These are phyloP conservation scores for Ophion obscuratus DNA, from an alignment of 2,888 invertebrate species.

Conservation along the genomic window DNA sequence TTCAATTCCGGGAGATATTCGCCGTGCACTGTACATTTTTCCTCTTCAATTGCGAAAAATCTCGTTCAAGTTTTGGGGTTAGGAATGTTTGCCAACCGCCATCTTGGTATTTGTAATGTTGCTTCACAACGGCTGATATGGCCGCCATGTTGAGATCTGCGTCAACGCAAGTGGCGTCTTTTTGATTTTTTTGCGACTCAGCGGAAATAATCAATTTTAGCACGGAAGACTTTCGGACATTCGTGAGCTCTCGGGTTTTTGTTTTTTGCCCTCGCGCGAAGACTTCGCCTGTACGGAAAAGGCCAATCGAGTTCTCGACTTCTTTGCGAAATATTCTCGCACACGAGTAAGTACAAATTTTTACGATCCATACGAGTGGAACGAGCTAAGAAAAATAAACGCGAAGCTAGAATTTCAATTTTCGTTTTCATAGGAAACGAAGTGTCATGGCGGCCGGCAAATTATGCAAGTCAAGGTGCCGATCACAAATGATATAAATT, in stretches of 20 bases:
- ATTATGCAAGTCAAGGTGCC: not conserved
- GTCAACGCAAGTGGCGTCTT: not conserved
- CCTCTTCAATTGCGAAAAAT: not conserved
- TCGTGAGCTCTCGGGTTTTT: too few relatives aligned
- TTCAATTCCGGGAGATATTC: not conserved
- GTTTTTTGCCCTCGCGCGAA: too few relatives aligned
- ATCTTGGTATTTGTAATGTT: not conserved
- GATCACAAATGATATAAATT: not conserved
- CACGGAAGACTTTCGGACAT: too few relatives aligned
- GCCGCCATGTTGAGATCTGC: not conserved
- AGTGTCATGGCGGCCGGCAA: not conserved
- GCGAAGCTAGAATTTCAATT: not conserved
- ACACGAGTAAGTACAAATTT: conserved; percentile 16
- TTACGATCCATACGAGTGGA: not conserved
- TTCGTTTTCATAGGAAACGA: not conserved
- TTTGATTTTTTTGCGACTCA: not conserved
- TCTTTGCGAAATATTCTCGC: not conserved
- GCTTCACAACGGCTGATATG: not conserved
- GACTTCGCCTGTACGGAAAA: too few relatives aligned
- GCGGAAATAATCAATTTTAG: not conserved
- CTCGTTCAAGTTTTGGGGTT: not conserved
- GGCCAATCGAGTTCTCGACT: too few relatives aligned
- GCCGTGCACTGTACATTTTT: not conserved
- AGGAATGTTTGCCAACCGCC: not conserved
- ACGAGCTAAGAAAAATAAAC: not conserved